Conservation (phyloP, 2,888 invertebrate species). For the Blastobasis lacticolella region DNA sequence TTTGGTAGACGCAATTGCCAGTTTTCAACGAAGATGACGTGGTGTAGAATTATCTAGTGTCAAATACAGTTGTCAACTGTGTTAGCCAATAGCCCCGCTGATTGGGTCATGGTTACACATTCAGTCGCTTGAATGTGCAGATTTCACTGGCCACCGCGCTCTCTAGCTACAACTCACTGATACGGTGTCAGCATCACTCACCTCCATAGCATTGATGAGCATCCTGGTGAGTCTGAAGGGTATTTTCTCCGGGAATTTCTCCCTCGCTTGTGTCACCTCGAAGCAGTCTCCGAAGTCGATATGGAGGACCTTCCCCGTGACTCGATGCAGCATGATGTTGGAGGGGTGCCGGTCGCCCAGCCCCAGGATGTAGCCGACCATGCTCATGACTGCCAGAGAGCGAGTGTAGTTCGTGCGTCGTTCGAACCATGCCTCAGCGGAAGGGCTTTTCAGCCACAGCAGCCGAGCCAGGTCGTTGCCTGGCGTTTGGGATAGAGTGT, state of each 20-base stretch:
- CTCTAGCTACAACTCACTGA: not conserved
- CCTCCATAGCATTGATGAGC: slow-evolving; percentile 98
- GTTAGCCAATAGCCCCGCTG: no score
- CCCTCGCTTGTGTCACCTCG: slow-evolving; percentile 98
- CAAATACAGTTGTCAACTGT: no score
- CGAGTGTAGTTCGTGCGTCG: slow-evolving; percentile 97
- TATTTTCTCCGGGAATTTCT: slow-evolving; percentile 99
- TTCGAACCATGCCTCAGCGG: slow-evolving; percentile 99
- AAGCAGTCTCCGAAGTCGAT: slow-evolving; percentile 99
- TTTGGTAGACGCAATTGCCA: no score
- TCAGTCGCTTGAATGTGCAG: no score
- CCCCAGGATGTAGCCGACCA: slow-evolving; percentile 97
- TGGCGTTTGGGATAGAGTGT: slow-evolving; percentile 93
- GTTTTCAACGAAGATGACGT: no score
- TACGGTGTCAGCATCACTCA: slow-evolving; percentile 15
- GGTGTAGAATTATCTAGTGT: no score
- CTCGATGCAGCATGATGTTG: slow-evolving; percentile 96
- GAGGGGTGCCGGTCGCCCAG: slow-evolving; percentile 99
- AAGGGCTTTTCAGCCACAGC: slow-evolving; percentile 97
- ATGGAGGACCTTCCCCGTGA: slow-evolving; percentile 97
- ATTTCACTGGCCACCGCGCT: no score
- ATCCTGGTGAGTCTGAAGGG: slow-evolving; percentile 97
- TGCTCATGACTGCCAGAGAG: slow-evolving; percentile 98
- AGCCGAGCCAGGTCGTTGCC: slow-evolving; percentile 96
- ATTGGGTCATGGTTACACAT: no score